Percentiles rank a stretch among this genome's conserved stretches.
These are phyloP conservation scores for Paraescarpia echinospica DNA, from an alignment of 1,140 invertebrate genomes.

Conservation along the genomic window DNA sequence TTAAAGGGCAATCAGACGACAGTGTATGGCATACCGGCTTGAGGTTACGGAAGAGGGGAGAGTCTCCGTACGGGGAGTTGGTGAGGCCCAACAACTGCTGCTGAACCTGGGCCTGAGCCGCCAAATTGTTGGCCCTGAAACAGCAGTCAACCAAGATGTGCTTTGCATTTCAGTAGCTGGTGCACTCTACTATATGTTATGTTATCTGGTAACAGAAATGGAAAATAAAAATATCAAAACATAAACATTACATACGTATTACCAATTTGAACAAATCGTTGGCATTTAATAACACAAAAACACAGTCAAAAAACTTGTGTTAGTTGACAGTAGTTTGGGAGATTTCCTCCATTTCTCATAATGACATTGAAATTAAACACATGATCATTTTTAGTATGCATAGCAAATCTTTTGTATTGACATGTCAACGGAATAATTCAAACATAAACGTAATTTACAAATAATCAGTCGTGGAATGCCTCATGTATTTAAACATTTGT, in stretches of 20 bases:
- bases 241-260: background rate
- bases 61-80: slow-evolving; percentile 77
- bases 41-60: slow-evolving; percentile 74
- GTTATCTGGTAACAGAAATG: too few relatives aligned
- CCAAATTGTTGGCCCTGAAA: slow-evolving; percentile 30
- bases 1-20: background rate
- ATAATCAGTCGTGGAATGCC: background rate
- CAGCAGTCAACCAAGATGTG: slow-evolving; percentile 39
- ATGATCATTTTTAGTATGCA: background rate
- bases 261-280: background rate
- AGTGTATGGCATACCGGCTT: slow-evolving; percentile 60
- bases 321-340: too few relatives aligned
- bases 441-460: background rate
- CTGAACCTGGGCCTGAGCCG: slow-evolving; percentile 45
- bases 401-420: background rate
- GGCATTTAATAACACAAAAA: too few relatives aligned
- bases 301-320: too few relatives aligned
- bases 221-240: background rate
- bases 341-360: too few relatives aligned
- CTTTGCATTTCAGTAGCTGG: background rate
- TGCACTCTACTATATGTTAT: background rate
- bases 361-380: too few relatives aligned
- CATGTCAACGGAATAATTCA: background rate
- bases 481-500: background rate
- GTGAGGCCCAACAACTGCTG: slow-evolving; percentile 72